Evolutionary conservation across 2,113 vertebrate genomes (phyloP).

Genomic region (Tinamus guttatus): DNA sequence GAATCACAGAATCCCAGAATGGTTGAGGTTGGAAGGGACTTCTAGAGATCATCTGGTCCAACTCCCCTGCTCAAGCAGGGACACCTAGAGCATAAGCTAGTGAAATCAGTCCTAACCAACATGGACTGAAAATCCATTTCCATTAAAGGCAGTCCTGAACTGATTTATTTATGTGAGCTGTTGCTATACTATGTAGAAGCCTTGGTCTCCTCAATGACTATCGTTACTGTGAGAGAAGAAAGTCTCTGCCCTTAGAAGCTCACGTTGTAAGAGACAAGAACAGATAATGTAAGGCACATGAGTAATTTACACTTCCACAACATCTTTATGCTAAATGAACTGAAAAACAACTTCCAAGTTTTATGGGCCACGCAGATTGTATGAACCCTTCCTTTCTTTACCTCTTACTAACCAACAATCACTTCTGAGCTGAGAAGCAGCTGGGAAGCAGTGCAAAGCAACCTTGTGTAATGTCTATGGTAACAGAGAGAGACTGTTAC

Average conservation of each 20-base stretch:
- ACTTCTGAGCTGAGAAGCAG: not conserved
- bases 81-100: not conserved
- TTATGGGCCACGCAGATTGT: not conserved
- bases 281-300: not conserved
- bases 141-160: not conserved
- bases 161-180: not conserved
- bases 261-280: not conserved
- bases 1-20: too few species aligned
- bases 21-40: too few species aligned
- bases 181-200: not conserved
- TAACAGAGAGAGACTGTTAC: not conserved
- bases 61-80: too few species aligned
- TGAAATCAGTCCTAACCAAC: not conserved
- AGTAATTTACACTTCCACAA: not conserved
- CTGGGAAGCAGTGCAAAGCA: not conserved
- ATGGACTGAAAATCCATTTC: not conserved
- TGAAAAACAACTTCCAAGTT: not conserved
- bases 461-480: not conserved
- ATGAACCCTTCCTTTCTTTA: not conserved
- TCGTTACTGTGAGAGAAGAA: not conserved
- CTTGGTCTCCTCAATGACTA: not conserved
- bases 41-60: too few species aligned
- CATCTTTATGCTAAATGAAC: not conserved
- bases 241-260: not conserved
- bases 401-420: not conserved